These are phyloP conservation scores for Alectoris magna DNA, from an alignment of 2,797 vertebrate species.

Conservation along the genomic window DNA sequence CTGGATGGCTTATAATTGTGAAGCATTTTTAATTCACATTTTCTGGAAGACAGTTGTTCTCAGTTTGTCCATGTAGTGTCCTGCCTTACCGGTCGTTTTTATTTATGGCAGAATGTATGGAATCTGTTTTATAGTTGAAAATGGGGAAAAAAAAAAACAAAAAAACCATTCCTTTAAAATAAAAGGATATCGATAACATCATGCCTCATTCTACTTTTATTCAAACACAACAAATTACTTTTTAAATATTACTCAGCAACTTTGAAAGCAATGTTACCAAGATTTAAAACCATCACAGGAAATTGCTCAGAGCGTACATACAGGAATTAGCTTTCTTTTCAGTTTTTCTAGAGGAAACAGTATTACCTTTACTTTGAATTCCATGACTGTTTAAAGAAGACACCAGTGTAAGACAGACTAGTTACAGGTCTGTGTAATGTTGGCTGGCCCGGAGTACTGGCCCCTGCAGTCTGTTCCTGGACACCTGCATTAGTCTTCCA, in stretches of 20 bases:
- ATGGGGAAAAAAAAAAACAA: conserved; percentile 40
- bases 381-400: conserved; percentile 25
- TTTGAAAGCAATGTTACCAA: conserved; percentile 53
- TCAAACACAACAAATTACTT: conserved; percentile 50
- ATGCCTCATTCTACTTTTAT: conserved; percentile 64
- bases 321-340: conserved; percentile 1
- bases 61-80: conserved; percentile 80
- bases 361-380: neutral
- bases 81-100: conserved; percentile 82
- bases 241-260: conserved; percentile 55
- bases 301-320: conserved; percentile 28
- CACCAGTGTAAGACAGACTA: neutral
- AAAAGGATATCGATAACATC: conserved; percentile 76
- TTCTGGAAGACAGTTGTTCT: conserved; percentile 79
- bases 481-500: neutral
- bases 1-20: conserved; percentile 83
- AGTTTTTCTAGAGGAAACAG: conserved; percentile 41
- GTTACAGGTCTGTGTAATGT: neutral
- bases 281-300: conserved; percentile 38
- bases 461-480: neutral
- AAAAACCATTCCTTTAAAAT: conserved; percentile 77
- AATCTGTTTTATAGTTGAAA: conserved; percentile 83
- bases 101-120: conserved; percentile 84
- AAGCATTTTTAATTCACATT: conserved; percentile 81
- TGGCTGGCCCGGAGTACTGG: neutral